A percentile compares a stretch with the other conserved stretches of the same genome.
These are phyloP conservation scores for Acridotheres tristis DNA, from an alignment of 2,797 vertebrate genomes.

Conservation along the genomic window DNA sequence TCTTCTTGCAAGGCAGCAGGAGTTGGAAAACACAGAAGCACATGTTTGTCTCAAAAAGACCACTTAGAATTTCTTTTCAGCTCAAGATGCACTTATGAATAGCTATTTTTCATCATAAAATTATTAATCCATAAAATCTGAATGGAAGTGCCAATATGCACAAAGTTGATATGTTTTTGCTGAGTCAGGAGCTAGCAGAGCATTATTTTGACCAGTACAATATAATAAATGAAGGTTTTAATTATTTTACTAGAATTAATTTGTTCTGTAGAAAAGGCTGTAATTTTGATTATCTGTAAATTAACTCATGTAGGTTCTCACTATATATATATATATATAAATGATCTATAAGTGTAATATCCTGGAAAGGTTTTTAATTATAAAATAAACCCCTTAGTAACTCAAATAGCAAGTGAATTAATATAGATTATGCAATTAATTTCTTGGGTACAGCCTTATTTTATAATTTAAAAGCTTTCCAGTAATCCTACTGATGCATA, in stretches of 20 bases:
- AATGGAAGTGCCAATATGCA: background rate
- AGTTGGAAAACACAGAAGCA: background rate
- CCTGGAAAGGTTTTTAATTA: background rate
- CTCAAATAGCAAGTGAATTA: background rate
- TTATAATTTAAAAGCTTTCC: slow-evolving; percentile 2
- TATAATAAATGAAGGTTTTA: background rate
- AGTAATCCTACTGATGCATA: background rate
- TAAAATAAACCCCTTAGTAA: background rate
- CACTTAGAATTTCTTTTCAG: background rate
- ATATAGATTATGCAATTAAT: background rate
- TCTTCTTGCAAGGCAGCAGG: background rate
- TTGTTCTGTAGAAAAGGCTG: background rate
- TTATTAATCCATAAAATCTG: background rate
- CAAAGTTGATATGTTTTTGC: background rate
- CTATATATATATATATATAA: background rate
- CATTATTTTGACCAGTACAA: background rate
- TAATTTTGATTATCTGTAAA: background rate
- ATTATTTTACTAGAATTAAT: slow-evolving; percentile 5
- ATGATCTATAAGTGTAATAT: background rate
- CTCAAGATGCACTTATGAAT: background rate
- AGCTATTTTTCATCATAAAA: background rate
- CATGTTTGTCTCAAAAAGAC: background rate
- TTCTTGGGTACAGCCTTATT: background rate
- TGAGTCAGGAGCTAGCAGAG: background rate
- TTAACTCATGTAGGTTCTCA: background rate